Evolutionary conservation across 2,888 invertebrate genomes (phyloP).

Genomic region (Xanthia icteritia): DNA sequence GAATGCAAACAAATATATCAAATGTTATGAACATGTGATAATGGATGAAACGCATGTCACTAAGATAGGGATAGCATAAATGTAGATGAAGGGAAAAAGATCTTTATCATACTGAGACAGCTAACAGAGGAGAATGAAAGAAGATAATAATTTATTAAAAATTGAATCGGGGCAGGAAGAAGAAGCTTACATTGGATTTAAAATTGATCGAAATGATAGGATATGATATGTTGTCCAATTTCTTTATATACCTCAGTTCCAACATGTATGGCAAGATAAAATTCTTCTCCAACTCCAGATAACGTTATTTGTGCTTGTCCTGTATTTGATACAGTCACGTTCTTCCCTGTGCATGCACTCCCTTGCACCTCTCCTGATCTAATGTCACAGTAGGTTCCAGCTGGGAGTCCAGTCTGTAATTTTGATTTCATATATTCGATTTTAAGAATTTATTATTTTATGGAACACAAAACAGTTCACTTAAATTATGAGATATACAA

Average conservation of each 20-base stretch:
- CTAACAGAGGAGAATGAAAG: not conserved
- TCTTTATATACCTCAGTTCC: conserved; percentile 77
- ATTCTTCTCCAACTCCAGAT: conserved; percentile 87
- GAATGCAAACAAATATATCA: not conserved
- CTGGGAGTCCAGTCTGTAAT: conserved; percentile 91
- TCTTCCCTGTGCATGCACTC: conserved; percentile 91
- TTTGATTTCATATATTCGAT: not conserved
- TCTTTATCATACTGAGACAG: too few species aligned
- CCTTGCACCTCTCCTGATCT: conserved; percentile 90
- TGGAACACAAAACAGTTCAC: too few species aligned
- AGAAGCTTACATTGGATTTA: not conserved
- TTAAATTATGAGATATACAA: too few species aligned
- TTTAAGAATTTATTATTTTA: too few species aligned
- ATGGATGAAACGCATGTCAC: too few species aligned
- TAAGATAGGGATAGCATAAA: not conserved
- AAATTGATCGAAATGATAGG: not conserved
- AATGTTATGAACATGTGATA: too few species aligned
- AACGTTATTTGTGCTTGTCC: conserved; percentile 90
- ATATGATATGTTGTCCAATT: too few species aligned
- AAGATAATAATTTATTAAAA: not conserved
- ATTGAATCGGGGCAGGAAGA: not conserved
- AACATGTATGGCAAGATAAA: conserved; percentile 91
- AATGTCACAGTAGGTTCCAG: conserved; percentile 94
- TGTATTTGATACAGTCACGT: conserved; percentile 88
- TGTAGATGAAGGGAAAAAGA: not conserved